Percentiles rank a stretch among this genome's conserved stretches.
phyloP scores from a whole-genome alignment of 2,888 invertebrate genomes.

The Drosophila differens region DNA sequence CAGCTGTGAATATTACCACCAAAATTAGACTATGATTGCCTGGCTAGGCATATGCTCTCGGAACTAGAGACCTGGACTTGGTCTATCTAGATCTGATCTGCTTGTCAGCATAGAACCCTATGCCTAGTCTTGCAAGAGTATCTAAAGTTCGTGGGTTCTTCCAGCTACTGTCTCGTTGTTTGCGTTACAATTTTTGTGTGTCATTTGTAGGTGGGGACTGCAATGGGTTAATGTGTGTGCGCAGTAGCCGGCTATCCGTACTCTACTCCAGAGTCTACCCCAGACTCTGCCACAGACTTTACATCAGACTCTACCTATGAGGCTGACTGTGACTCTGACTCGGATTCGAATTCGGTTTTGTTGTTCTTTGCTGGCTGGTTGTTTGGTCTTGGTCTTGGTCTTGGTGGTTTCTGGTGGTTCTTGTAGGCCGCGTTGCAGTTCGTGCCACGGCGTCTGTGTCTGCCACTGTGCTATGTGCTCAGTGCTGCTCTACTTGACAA shows the following conservation, averaged over 20 bases:
- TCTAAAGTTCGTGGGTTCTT: conserved; percentile 11
- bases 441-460: conserved; percentile 67
- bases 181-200: conserved; percentile 79
- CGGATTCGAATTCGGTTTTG: conserved; percentile 17
- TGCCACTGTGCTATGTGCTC: conserved; percentile 24
- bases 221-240: conserved; percentile 66
- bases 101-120: neutral
- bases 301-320: conserved; percentile 13
- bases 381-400: conserved; percentile 21
- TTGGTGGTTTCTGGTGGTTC: conserved; percentile 15
- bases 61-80: fast-evolving
- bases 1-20: neutral
- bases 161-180: conserved; percentile 27
- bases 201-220: conserved; percentile 67
- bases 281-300: conserved; percentile 10
- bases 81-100: no score
- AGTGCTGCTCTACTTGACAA: conserved; percentile 77
- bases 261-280: conserved; percentile 13
- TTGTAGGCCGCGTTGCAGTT: conserved; percentile 47
- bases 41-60: neutral
- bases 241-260: conserved; percentile 40
- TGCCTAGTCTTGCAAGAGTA: conserved; percentile 33
- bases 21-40: neutral
- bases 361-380: conserved; percentile 21
- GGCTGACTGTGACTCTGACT: conserved; percentile 9